Conservation (phyloP, 1,140 invertebrate species). For the Thrips palmi region DNA sequence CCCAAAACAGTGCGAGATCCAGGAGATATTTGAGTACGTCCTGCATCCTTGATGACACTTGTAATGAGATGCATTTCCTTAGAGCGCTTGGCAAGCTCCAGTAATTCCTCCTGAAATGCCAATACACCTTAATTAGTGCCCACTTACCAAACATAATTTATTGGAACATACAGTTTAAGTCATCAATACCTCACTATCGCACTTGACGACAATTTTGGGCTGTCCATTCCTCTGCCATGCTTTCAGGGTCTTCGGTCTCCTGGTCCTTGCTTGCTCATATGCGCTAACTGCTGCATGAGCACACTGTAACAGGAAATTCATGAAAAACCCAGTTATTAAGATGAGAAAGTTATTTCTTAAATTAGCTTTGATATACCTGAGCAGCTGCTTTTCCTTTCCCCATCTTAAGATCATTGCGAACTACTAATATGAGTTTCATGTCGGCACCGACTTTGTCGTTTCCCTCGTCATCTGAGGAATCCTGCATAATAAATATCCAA, state of each 20-base stretch:
- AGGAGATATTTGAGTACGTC: conserved; percentile 68
- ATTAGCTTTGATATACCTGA: too few relatives aligned
- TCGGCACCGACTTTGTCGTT: too few relatives aligned
- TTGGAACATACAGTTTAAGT: not conserved
- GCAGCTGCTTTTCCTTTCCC: conserved; percentile 84
- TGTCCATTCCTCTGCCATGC: conserved; percentile 61
- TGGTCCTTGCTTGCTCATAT: conserved; percentile 42
- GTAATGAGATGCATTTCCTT: conserved; percentile 42
- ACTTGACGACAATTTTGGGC: conserved; percentile 60
- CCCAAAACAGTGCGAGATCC: conserved; percentile 75
- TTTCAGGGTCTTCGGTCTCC: conserved; percentile 39
- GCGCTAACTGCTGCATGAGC: conserved; percentile 69
- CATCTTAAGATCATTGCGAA: conserved; percentile 81
- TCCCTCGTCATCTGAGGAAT: too few relatives aligned
- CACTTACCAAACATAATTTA: not conserved
- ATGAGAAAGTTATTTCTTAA: too few relatives aligned
- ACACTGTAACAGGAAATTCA: conserved; percentile 27
- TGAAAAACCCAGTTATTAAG: too few relatives aligned
- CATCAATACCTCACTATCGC: conserved; percentile 17
- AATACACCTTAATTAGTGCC: not conserved
- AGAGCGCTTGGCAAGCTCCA: conserved; percentile 42
- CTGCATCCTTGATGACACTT: conserved; percentile 65
- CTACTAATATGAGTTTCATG: conserved; percentile 72
- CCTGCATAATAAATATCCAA: too few relatives aligned
- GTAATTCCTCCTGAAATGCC: conserved; percentile 39